phyloP scores from a whole-genome alignment of 2,888 invertebrate genomes.

The Leptopilina syphax region DNA sequence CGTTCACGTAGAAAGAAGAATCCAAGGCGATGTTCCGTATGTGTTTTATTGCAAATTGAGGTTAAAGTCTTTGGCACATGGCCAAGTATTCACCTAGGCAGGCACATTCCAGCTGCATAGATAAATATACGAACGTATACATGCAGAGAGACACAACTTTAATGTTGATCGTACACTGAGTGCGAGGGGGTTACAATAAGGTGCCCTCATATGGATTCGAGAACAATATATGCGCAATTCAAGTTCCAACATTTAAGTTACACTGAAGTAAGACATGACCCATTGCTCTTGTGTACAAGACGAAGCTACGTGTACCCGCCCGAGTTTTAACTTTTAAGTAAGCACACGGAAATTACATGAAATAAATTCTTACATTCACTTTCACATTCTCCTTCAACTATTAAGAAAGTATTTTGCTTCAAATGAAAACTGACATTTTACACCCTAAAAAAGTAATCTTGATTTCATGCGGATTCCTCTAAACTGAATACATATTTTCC shows the following conservation, averaged over 20 bases:
- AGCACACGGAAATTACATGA: not conserved
- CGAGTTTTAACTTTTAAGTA: not conserved
- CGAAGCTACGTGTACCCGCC: not conserved
- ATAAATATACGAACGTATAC: conserved; percentile 24
- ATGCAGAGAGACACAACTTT: not conserved
- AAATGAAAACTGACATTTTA: too few relatives aligned
- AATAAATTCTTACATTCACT: not conserved
- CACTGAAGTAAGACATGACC: conserved; percentile 11
- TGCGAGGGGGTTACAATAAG: not conserved
- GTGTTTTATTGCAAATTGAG: conserved; percentile 73
- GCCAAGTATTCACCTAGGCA: conserved; percentile 69
- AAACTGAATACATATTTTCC: too few relatives aligned
- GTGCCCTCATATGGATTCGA: conserved; percentile 25
- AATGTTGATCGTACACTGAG: not conserved
- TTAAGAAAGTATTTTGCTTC: too few relatives aligned
- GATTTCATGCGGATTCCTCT: too few relatives aligned
- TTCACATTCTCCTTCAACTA: not conserved
- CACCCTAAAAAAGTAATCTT: too few relatives aligned
- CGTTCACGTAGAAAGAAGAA: conserved; percentile 57
- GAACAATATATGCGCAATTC: not conserved
- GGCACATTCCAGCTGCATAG: conserved; percentile 61
- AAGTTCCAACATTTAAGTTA: conserved; percentile 14
- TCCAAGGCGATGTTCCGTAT: conserved; percentile 49
- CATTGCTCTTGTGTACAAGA: conserved; percentile 22
- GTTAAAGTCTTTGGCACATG: conserved; percentile 72